phyloP scores from a whole-genome alignment of 1,140 invertebrate species.

The Macrobrachium nipponense region DNA sequence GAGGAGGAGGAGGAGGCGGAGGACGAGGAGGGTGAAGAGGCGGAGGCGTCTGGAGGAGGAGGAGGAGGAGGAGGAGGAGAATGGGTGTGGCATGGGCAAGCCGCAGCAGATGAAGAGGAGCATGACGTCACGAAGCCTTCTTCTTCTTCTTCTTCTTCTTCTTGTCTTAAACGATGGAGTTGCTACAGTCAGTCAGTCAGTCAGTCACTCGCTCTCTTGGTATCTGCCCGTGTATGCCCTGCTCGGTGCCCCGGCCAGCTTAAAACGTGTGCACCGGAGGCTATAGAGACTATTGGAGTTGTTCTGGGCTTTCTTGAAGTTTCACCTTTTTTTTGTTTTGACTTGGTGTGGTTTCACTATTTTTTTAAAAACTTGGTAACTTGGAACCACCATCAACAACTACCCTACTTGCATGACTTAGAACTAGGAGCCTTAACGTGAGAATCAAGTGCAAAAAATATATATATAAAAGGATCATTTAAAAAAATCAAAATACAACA shows the following conservation, averaged over 20 bases:
- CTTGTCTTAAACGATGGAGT: background rate
- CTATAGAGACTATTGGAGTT: slow-evolving; percentile 52
- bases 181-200: too few species aligned
- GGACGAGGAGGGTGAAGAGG: slow-evolving; percentile 10
- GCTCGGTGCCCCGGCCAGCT: slow-evolving; percentile 43
- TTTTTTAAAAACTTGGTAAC: slow-evolving; percentile 52
- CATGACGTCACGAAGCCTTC: too few species aligned
- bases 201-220: background rate
- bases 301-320: slow-evolving; percentile 55
- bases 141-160: too few species aligned
- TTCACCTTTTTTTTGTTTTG: slow-evolving; percentile 25
- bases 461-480: slow-evolving; percentile 49
- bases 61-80: slow-evolving; percentile 4
- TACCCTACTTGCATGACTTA: slow-evolving; percentile 62
- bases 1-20: background rate
- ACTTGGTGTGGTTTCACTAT: too few species aligned
- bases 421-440: slow-evolving; percentile 60
- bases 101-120: too few species aligned
- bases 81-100: slow-evolving; percentile 24
- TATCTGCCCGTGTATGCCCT: slow-evolving; percentile 1
- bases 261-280: slow-evolving; percentile 35
- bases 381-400: slow-evolving; percentile 62
- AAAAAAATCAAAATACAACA: slow-evolving; percentile 11
- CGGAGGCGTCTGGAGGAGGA: background rate
- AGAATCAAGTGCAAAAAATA: slow-evolving; percentile 61